Base-by-base conservation (phyloP, 2,797 vertebrate genomes). In the Pangasius mekongensis region DNA sequence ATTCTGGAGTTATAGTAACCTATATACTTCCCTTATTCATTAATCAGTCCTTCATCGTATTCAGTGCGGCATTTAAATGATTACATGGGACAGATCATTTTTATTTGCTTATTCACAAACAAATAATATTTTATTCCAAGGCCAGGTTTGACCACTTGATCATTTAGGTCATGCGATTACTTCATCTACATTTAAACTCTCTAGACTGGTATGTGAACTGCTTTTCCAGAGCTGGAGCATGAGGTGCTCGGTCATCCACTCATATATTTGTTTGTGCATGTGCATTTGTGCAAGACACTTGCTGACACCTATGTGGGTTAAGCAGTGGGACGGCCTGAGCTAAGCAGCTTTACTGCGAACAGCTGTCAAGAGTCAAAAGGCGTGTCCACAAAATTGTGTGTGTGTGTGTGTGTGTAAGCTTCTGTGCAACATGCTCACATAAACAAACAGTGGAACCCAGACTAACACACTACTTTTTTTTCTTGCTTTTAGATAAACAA, bases 311-410 rank as follows among this genome's bases (percentile, higher is more conserved):
- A 71, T 89, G 56, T 84, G 87, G 87, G 88, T 89, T 90, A 88
- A 89, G 86, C 89, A 86, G 85, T 49, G 49, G 62, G 80, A 71
- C 84, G 78, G 71, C 47, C 90, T 87, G 83, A 56, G 86, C 74
- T 92, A 87, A 93, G 92, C 84, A 86, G 87, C 87, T 93, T 92
- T 88, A 49, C 83, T 84, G 47, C 66, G 90, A 89, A 84, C 84
- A 89, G 90, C 89, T 92, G 89, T 91, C 86, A 88, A 88, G 64
- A 82, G 39, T 83, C 58, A 64, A 83, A 64, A 18, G 27, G 24
- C 16, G 24, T 47, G 36, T 47, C 36, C 58, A 83, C 22, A 43
- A 16, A 39, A 18, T 5, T 60, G 47, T 27, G 10, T 22, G 22
- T n/a, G 43, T n/a, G 39, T 10, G 7, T 54, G 7, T 33, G 24